Conservation (phyloP, 1,140 invertebrate genomes). For the Drosophila suzukii region DNA sequence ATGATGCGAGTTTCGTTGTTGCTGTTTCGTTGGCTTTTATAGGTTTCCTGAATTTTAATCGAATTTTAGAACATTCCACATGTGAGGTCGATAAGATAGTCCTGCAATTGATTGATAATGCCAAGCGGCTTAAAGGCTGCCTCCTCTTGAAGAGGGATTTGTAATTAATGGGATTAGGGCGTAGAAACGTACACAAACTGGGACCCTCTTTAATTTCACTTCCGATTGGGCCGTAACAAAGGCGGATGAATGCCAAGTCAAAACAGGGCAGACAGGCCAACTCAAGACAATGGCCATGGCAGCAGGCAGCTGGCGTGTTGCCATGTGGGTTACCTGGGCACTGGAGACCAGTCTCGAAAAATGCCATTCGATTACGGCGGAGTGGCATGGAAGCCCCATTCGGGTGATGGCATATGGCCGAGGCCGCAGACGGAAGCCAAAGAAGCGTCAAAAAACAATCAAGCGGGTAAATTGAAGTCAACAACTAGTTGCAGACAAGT, state of each 20-base stretch:
- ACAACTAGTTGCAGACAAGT: constrained; percentile 44
- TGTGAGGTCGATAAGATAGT: constrained; percentile 62
- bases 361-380: constrained; percentile 26
- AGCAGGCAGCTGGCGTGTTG: constrained; percentile 55
- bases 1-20: constrained; percentile 57
- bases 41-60: constrained; percentile 61
- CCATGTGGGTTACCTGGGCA: constrained; percentile 72
- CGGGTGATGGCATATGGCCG: constrained; percentile 26
- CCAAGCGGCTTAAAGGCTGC: constrained; percentile 19
- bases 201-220: constrained; percentile 8
- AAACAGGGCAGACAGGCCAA: constrained; percentile 15
- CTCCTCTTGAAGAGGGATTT: constrained; percentile 38
- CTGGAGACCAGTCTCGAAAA: constrained; percentile 19
- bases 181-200: constrained; percentile 26
- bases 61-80: constrained; percentile 53
- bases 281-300: constrained; percentile 48
- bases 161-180: constrained; percentile 66
- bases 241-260: constrained; percentile 47
- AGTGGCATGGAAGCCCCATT: constrained; percentile 50
- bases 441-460: constrained; percentile 60
- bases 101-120: constrained; percentile 67
- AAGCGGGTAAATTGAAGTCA: constrained; percentile 49
- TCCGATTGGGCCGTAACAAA: constrained; percentile 12
- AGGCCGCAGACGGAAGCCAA: constrained; percentile 47
- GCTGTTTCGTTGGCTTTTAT: constrained; percentile 28